These are phyloP conservation scores for Dolichallabes microphthalmus DNA, from an alignment of 2,113 vertebrate genomes.

Conservation along the genomic window DNA sequence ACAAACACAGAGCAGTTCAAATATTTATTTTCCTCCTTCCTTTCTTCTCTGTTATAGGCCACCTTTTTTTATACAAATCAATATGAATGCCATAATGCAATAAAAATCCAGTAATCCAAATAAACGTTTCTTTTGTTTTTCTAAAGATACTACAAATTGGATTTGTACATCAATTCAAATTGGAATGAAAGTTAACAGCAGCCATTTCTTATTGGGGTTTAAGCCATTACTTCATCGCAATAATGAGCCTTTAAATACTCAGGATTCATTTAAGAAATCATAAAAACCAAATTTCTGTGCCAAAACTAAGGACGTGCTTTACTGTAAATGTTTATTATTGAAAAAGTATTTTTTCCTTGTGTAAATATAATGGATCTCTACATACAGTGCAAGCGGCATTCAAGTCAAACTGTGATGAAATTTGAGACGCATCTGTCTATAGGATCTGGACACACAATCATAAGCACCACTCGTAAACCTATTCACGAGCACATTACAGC, in stretches of 20 bases:
- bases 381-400: too few relatives aligned
- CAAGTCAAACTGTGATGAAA: too few relatives aligned
- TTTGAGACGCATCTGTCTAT: too few relatives aligned
- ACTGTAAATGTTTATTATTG: background rate
- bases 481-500: too few relatives aligned
- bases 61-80: background rate
- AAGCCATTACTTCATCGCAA: too few relatives aligned
- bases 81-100: background rate
- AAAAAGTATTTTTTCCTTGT: too few relatives aligned
- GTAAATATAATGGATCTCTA: background rate
- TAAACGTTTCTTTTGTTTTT: background rate
- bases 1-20: background rate
- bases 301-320: background rate
- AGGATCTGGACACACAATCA: too few relatives aligned
- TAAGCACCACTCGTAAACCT: too few relatives aligned
- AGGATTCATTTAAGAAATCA: background rate
- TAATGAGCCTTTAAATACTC: background rate
- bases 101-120: constrained; percentile 3
- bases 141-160: background rate
- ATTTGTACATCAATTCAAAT: background rate
- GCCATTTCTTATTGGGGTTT: background rate
- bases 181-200: background rate
- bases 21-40: background rate
- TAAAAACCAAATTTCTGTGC: background rate
- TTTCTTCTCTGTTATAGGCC: background rate